A percentile compares a stretch with the other conserved stretches of the same genome.
phyloP scores from a whole-genome alignment of 2,888 invertebrate genomes.

The Himalopsyche kuldschensis region DNA sequence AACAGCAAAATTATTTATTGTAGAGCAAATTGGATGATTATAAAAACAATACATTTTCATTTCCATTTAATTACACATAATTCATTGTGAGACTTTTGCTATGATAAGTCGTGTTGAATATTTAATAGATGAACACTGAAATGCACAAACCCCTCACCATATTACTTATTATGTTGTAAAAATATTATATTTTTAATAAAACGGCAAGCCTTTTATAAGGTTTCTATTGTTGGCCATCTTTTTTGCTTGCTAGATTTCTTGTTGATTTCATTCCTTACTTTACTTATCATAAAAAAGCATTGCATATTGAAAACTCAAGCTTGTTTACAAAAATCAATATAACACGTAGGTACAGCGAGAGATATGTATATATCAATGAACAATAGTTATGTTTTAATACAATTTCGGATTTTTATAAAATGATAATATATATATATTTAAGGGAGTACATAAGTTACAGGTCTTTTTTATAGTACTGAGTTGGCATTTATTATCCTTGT shows the following conservation, averaged over 20 bases:
- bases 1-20: constrained; percentile 36
- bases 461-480: no score
- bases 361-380: not conserved
- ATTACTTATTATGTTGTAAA: not conserved
- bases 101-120: not conserved
- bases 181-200: not conserved
- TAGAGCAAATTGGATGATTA: constrained; percentile 26
- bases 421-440: no score
- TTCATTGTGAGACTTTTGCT: not conserved
- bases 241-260: no score
- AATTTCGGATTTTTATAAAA: no score
- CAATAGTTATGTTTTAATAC: not conserved
- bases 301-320: no score
- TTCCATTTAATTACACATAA: not conserved
- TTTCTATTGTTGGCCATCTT: no score
- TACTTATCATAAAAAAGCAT: no score
- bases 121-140: not conserved
- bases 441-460: no score
- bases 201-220: no score
- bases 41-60: constrained; percentile 16
- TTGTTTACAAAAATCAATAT: not conserved
- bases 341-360: not conserved
- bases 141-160: not conserved
- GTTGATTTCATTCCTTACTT: no score
- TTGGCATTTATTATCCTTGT: no score